Base-by-base conservation (phyloP, 2,888 invertebrate species). In the Luperina testacea region DNA sequence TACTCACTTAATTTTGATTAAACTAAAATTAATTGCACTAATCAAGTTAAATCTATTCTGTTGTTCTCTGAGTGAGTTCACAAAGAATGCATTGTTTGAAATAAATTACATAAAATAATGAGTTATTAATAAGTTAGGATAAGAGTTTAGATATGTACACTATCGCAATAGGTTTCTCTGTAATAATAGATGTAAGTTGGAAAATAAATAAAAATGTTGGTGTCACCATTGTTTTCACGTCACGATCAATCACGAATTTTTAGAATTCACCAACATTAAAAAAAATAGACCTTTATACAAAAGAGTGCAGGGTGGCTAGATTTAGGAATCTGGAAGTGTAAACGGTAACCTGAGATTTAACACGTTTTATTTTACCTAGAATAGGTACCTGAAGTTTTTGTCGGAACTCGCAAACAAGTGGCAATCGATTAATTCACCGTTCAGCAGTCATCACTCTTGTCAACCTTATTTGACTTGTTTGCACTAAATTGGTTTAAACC, bases 281-380 rank as follows among this genome's bases (percentile, higher is more conserved):
- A 59, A 61, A 61, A 61, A 61, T 57, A n/a, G 0, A 59, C 59
- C 59, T n/a, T n/a, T 59, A 13, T 59, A 24, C 9, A 57, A 57
- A 57, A n/a, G 11, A 24, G 11, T 24, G 24, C 57, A 24, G 57
- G 24, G 57, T 57, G 57, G 24, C 57, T 11, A 24, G 24, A 57
- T n/a, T n/a, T 57, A 57, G 9, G 24, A 57, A 24, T 57, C 57
- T 11, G 11, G 57, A 24, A 11, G 4, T 57, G 11, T 51, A 79
- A 69, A 59, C 59, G 42, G 42, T 61, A 6, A 51, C 3, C 13
- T 45, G 42, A 11, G 17, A 45, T 63, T 80, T 45, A 32, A 80
- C 80, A 53, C 32, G 20, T 72, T 80, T 72, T 13, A 72, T 72
- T 80, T 45, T 53, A 63, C 15, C 20, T 45, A 61, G n/a, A 63